Conservation (phyloP, 1,140 invertebrate genomes). For the Danaus melanippus region DNA sequence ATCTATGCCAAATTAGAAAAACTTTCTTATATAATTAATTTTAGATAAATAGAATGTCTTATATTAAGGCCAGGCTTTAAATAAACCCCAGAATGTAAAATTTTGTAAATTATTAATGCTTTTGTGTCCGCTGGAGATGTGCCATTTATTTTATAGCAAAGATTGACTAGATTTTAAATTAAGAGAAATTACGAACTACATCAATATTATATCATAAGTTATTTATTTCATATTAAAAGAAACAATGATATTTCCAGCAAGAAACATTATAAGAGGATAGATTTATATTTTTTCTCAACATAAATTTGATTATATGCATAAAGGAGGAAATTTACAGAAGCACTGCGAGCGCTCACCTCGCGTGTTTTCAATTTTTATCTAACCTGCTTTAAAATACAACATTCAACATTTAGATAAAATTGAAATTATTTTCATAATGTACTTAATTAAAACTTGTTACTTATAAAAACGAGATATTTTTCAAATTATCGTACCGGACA, state of each 20-base stretch:
- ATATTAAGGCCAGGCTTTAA: slow-evolving; percentile 47
- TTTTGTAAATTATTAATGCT: slow-evolving; percentile 27
- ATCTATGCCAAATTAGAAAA: slow-evolving; percentile 37
- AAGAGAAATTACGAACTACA: too few relatives aligned
- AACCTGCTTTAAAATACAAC: too few relatives aligned
- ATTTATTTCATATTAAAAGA: too few relatives aligned
- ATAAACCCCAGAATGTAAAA: slow-evolving; percentile 36
- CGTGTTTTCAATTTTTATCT: too few relatives aligned
- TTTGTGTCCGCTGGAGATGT: slow-evolving; percentile 31
- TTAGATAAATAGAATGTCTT: slow-evolving; percentile 41
- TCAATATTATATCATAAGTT: too few relatives aligned
- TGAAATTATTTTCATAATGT: slow-evolving; percentile 47
- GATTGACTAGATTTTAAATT: slow-evolving; percentile 20
- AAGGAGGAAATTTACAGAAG: too few relatives aligned
- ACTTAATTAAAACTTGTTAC: slow-evolving; percentile 25
- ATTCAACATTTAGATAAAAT: slow-evolving; percentile 16
- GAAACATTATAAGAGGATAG: too few relatives aligned
- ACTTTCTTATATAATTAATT: too few relatives aligned
- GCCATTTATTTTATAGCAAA: slow-evolving; percentile 38
- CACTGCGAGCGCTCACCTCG: too few relatives aligned
- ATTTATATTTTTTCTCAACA: too few relatives aligned
- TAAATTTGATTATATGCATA: too few relatives aligned
- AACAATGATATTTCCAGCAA: too few relatives aligned
- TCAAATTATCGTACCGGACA: slow-evolving; percentile 43
- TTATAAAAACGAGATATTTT: slow-evolving; percentile 50